Base-by-base conservation (phyloP, 2,113 vertebrate species). In the Nothobranchius kuhntae region DNA sequence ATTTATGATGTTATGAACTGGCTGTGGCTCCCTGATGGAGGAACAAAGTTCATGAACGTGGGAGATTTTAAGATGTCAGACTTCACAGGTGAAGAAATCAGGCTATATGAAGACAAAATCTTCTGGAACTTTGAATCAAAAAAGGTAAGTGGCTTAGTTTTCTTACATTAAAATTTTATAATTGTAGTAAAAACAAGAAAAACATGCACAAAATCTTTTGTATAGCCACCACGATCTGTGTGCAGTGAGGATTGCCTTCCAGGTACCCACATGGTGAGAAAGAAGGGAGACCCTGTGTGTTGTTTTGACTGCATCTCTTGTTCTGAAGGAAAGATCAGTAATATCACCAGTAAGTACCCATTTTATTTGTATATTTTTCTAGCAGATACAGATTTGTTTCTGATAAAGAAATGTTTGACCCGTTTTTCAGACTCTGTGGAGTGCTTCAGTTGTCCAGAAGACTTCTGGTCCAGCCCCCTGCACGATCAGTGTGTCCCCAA, bases 251-350 rank as follows among this genome's bases (percentile, higher is more conserved):
- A 85, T 30, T 94, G 94, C 56, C 81, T 62, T 40, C 87, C 91
- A 13, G 93, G 93, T 11, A 92, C 90, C 8, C 65, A 82, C 26
- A 90, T 88, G 61, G 91, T 89, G 21, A 88, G 86, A 71, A 86
- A 63, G 24, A 92, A 93, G 4, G 90, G 92, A 7, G 65, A 94
- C 53, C 91, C 92, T 1, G 60, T 77, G 15, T 94, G 93, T 61
- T 94, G 93, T 80, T 95, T 93, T 67, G 91, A 95, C 59, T 94
- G 92, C 52, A 84, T 94, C 30, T 84, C 74, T 2, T 94, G 93
- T 78, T 91, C 92, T 53, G 91, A 94, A 26, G 94, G 94, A 58
- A 82, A 90, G 5, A 82, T 93, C 60, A 93, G 87, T 61, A 76
- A 79, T 53, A 2, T 35, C 13, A 89, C 90, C 75, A 92, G 92